phyloP scores from a whole-genome alignment of 2,113 vertebrate species.

The Pelusios castaneus region DNA sequence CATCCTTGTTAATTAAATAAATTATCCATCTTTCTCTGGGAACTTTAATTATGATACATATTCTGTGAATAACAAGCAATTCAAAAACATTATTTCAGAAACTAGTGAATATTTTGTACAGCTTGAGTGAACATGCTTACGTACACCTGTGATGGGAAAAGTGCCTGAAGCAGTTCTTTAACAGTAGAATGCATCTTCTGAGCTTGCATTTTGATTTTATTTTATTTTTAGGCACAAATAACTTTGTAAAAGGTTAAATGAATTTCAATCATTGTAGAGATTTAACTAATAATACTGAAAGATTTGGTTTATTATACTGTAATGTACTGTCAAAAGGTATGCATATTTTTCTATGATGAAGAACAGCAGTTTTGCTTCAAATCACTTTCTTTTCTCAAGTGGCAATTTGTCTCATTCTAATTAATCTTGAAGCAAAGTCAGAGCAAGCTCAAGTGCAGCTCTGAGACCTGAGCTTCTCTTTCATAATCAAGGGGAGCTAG shows the following conservation, averaged over 20 bases:
- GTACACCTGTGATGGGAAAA: background rate
- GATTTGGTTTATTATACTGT: background rate
- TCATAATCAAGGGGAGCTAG: background rate
- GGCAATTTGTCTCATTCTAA: background rate
- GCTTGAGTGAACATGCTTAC: background rate
- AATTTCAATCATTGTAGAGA: background rate
- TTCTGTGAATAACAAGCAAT: background rate
- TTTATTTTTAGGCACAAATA: background rate
- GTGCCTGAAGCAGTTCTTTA: background rate
- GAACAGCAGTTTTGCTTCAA: background rate
- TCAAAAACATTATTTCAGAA: background rate
- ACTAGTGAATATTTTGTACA: background rate
- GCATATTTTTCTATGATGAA: background rate
- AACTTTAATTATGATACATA: background rate
- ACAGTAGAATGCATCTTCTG: background rate
- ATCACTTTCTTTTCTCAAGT: background rate
- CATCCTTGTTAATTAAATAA: background rate
- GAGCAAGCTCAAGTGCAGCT: background rate
- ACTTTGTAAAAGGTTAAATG: background rate
- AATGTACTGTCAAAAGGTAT: background rate
- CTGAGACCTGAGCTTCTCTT: background rate
- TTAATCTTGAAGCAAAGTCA: background rate
- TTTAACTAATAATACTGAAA: background rate
- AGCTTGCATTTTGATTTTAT: background rate
- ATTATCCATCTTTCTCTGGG: background rate